Conservation (phyloP, 2,113 vertebrate species). For the Pipra filicauda region DNA sequence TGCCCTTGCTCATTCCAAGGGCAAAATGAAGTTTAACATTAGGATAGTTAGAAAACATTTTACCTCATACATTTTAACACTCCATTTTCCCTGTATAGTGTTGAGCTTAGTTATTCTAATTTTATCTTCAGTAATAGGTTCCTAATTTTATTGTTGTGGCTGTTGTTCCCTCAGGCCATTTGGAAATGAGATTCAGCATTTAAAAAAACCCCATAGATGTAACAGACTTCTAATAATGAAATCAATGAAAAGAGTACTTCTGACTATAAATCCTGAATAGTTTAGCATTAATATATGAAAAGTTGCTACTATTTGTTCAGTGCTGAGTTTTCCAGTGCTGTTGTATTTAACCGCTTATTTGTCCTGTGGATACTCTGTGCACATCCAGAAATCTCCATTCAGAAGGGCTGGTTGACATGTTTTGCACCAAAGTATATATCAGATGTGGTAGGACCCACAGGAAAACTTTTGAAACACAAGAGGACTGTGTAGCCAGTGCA, state of each 20-base stretch:
- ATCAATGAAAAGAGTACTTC: slow-evolving; percentile 1
- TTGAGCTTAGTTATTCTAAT: slow-evolving; percentile 39
- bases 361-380: not conserved
- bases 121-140: slow-evolving; percentile 41
- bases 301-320: not conserved
- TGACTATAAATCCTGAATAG: not conserved
- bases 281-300: not conserved
- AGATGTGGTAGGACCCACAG: not conserved
- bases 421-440: not conserved
- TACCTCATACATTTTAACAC: slow-evolving; percentile 23
- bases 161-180: not conserved
- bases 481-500: not conserved
- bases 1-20: not conserved
- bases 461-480: not conserved
- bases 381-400: not conserved
- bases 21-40: not conserved
- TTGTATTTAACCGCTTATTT: not conserved
- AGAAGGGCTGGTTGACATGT: not conserved
- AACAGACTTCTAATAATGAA: slow-evolving; percentile 15
- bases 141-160: slow-evolving; percentile 47
- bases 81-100: not conserved
- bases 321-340: not conserved
- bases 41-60: not conserved
- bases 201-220: not conserved
- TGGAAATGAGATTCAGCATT: slow-evolving; percentile 26